These are phyloP conservation scores for Ciconia boyciana DNA, from an alignment of 2,113 vertebrate species.

Conservation along the genomic window DNA sequence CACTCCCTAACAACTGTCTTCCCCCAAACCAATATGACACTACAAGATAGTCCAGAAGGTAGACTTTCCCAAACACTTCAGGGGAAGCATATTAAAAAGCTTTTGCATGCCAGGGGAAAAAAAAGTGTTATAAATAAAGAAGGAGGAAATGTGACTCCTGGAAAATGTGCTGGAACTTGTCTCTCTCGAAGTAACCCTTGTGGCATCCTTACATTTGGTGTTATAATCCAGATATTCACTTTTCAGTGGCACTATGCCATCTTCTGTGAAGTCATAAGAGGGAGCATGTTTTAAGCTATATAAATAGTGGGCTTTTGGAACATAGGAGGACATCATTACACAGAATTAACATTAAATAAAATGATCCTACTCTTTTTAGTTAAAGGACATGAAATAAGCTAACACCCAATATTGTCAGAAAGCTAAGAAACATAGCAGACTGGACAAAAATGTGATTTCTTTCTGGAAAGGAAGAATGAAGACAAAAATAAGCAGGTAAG, in stretches of 20 bases:
- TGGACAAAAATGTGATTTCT: slow-evolving; percentile 8
- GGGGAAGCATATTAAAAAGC: not conserved
- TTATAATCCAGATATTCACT: slow-evolving; percentile 67
- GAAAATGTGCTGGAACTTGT: slow-evolving; percentile 58
- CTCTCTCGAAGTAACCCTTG: slow-evolving; percentile 61
- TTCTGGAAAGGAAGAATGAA: not conserved
- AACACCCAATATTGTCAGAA: not conserved
- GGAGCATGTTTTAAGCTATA: not conserved
- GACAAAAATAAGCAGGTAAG: not conserved
- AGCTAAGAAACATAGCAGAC: not conserved
- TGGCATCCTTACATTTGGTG: slow-evolving; percentile 58
- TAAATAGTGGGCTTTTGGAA: not conserved
- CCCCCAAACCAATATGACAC: not conserved
- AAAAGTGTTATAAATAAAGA: slow-evolving; percentile 17
- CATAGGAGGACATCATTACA: not conserved
- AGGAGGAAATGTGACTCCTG: slow-evolving; percentile 60
- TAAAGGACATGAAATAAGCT: not conserved
- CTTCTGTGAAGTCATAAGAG: slow-evolving; percentile 3
- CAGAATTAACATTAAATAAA: not conserved
- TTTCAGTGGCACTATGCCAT: slow-evolving; percentile 17
- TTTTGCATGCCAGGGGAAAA: not conserved
- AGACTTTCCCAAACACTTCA: slow-evolving; percentile 15
- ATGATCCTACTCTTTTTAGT: not conserved
- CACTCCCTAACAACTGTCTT: not conserved
- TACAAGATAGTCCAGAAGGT: not conserved